Evolutionary conservation across 2,113 vertebrate species (phyloP), one percentile per base, ranked within the genome.

Genomic region (Columba janthina): DNA sequence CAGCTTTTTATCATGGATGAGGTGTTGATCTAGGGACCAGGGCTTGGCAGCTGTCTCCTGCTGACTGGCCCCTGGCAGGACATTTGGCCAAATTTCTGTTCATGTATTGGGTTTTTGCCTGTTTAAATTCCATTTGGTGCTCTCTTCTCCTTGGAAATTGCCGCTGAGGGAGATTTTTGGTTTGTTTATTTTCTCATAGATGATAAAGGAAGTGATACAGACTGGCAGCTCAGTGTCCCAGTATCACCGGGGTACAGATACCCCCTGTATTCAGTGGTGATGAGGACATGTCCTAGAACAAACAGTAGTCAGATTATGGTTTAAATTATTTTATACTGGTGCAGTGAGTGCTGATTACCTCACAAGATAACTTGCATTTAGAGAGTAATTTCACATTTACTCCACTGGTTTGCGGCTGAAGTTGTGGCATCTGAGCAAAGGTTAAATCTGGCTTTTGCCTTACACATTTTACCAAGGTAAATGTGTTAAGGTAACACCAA

Each of bases 51-150:
- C 3, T 18, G 38, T 50, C 34, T 96, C 21, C 80, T 89, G 86
- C 87, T 94, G 91, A 89, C 77, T 60, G 88, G 82, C 61, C 86
- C 77, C 94, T 96, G 93, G 93, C 86, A 97, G 93, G 91, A 87
- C 40, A 82, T 96, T 96, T 97, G 95, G 94, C 81, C 83, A 78
- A 75, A 82, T 51, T 44, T 90, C 58, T 80, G 38, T 46, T 76
- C 51, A 0, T 48, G 60, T 83, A 48, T 42, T 76, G 75, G 9
- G 50, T 19, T 94, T 87, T 75, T 85, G 89, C 61, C 91, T 74
- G 69, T 26, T 92, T 67, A 51, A 94, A 86, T 78, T 25, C 72
- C 61, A 14, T 88, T 82, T 54, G 57, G 22, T 84, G 51, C 21
- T 96, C 78, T 84, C 86, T 71, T 62, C 72, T 92, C 75, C 56